phyloP scores from a whole-genome alignment of 2,113 vertebrate genomes.

The Spea multiplicata region DNA sequence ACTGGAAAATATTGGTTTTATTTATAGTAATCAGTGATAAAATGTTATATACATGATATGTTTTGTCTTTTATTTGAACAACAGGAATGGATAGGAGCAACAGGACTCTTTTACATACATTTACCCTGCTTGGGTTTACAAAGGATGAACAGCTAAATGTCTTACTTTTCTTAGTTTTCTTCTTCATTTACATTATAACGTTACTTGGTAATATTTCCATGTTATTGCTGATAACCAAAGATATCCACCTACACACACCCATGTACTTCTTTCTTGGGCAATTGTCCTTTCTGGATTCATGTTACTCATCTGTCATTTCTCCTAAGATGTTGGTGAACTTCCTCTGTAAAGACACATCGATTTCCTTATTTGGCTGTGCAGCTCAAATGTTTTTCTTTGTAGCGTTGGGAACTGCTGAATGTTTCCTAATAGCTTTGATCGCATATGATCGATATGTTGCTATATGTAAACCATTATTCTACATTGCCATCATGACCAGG shows the following conservation, averaged over 20 bases:
- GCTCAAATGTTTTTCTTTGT: slow-evolving; percentile 49
- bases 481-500: slow-evolving; percentile 30
- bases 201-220: too few relatives aligned
- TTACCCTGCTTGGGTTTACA: too few relatives aligned
- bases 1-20: too few relatives aligned
- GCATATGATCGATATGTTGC: slow-evolving; percentile 48
- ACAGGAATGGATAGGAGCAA: too few relatives aligned
- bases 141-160: too few relatives aligned
- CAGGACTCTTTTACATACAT: too few relatives aligned
- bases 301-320: slow-evolving; percentile 38
- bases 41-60: too few relatives aligned
- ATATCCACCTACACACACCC: slow-evolving; percentile 31
- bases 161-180: too few relatives aligned
- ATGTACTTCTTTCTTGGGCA: slow-evolving; percentile 53
- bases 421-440: slow-evolving; percentile 50
- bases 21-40: too few relatives aligned
- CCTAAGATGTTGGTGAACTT: slow-evolving; percentile 49
- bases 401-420: slow-evolving; percentile 51
- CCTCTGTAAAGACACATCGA: slow-evolving; percentile 15
- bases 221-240: too few relatives aligned
- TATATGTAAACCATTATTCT: slow-evolving; percentile 47
- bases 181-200: too few relatives aligned
- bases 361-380: slow-evolving; percentile 40
- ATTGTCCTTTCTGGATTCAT: slow-evolving; percentile 49
- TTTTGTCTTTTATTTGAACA: too few relatives aligned